Conservation (phyloP, 1,140 invertebrate genomes). For the Drosophila aff. region DNA sequence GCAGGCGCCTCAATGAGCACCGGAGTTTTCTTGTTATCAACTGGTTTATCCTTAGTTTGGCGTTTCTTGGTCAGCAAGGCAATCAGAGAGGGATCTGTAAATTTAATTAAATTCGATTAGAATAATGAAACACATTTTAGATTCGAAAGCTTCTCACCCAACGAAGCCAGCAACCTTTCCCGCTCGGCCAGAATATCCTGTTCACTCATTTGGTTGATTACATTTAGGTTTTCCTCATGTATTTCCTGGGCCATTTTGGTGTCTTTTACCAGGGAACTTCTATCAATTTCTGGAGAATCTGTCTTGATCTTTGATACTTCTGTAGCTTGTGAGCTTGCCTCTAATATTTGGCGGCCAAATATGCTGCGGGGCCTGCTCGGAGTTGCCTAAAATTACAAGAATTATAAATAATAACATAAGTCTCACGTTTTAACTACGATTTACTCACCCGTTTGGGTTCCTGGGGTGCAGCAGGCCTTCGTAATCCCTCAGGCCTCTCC, state of each 20-base stretch:
- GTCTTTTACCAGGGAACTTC: constrained; percentile 87
- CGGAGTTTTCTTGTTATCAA: not conserved
- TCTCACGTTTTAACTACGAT: not conserved
- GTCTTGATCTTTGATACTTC: not conserved
- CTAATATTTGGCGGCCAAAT: constrained; percentile 51
- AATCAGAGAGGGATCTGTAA: constrained; percentile 70
- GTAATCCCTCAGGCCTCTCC: constrained; percentile 82
- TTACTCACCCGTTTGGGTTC: constrained; percentile 11
- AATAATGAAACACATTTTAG: not conserved
- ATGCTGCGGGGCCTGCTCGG: constrained; percentile 44
- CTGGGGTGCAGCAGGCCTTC: not conserved
- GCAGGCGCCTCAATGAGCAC: constrained; percentile 9
- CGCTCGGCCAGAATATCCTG: constrained; percentile 92
- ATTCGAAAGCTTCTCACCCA: constrained; percentile 86
- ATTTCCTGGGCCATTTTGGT: constrained; percentile 87
- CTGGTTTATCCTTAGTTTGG: constrained; percentile 51
- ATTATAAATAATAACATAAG: not conserved
- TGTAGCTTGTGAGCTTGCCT: not conserved
- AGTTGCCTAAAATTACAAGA: constrained; percentile 1
- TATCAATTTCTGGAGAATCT: constrained; percentile 1
- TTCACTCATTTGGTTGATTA: constrained; percentile 89
- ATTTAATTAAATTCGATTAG: not conserved
- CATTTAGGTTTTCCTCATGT: constrained; percentile 90
- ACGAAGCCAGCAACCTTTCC: constrained; percentile 87
- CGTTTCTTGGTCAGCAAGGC: constrained; percentile 88